These are phyloP conservation scores for Pyrochroa serraticornis DNA, from an alignment of 2,888 invertebrate genomes.

Conservation along the genomic window DNA sequence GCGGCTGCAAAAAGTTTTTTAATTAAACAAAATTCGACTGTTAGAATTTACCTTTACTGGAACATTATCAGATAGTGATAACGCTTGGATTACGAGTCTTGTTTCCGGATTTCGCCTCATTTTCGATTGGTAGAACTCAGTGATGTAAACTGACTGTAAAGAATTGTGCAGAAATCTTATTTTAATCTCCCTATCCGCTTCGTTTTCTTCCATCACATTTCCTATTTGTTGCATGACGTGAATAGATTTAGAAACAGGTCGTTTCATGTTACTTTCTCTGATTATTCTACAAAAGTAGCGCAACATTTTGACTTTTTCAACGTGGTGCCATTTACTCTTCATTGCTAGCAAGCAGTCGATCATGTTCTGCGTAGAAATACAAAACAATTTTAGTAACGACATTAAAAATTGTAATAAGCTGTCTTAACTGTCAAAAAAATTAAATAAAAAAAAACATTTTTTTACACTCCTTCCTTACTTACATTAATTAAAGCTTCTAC, in stretches of 20 bases:
- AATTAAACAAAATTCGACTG: slow-evolving; percentile 2
- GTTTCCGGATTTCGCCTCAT: slow-evolving; percentile 44
- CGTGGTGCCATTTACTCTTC: slow-evolving; percentile 5
- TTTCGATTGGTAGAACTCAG: slow-evolving; percentile 31
- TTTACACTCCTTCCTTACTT: slow-evolving; percentile 18
- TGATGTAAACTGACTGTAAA: slow-evolving; percentile 29
- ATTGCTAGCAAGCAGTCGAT: slow-evolving; percentile 10
- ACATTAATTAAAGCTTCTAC: slow-evolving; percentile 44
- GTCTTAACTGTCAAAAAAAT: too few species aligned
- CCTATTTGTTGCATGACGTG: slow-evolving; percentile 34
- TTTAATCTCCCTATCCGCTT: slow-evolving; percentile 31
- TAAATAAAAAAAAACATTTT: too few species aligned
- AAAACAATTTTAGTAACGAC: too few species aligned
- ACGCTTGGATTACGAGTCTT: slow-evolving; percentile 42
- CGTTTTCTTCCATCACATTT: slow-evolving; percentile 28
- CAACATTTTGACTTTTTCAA: slow-evolving; percentile 30
- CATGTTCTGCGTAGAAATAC: neutral
- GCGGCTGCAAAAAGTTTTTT: slow-evolving; percentile 31
- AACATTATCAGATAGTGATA: slow-evolving; percentile 37
- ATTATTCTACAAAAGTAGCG: slow-evolving; percentile 36
- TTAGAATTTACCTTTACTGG: slow-evolving; percentile 35
- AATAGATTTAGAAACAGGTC: slow-evolving; percentile 38
- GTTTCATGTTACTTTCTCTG: slow-evolving; percentile 43
- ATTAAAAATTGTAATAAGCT: too few species aligned
- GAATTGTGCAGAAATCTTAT: slow-evolving; percentile 35